Conservation (phyloP, 2,797 vertebrate species). For the Paedocypris micromegethes region DNA sequence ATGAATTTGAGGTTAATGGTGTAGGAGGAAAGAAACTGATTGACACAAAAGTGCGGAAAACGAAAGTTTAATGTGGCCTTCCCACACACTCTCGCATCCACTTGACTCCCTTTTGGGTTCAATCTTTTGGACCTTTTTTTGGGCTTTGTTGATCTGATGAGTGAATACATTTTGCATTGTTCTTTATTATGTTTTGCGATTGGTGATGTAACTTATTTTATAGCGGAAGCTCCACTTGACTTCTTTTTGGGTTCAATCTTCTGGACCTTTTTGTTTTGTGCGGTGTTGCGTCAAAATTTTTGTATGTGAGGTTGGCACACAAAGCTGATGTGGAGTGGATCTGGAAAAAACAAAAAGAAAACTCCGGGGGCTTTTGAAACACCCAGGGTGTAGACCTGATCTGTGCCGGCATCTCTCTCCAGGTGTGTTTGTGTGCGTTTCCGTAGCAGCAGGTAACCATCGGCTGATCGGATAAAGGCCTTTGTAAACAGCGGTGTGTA, state of each 20-base stretch:
- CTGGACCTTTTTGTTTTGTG: too few species aligned
- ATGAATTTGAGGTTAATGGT: slow-evolving; percentile 31
- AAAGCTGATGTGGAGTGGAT: slow-evolving; percentile 7
- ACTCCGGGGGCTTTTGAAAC: slow-evolving; percentile 1
- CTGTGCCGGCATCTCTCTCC: slow-evolving; percentile 6
- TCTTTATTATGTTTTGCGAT: too few species aligned
- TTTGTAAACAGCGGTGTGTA: slow-evolving; percentile 35
- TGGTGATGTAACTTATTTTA: too few species aligned
- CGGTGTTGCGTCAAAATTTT: background rate
- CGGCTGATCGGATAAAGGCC: slow-evolving; percentile 36
- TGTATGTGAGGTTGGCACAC: background rate
- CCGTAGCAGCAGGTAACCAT: slow-evolving; percentile 36
- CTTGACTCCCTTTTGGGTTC: slow-evolving; percentile 13
- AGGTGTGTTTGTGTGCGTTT: slow-evolving; percentile 16
- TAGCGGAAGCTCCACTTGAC: too few species aligned
- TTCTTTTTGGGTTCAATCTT: too few species aligned
- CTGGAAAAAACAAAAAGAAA: slow-evolving; percentile 3
- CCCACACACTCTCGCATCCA: slow-evolving; percentile 1
- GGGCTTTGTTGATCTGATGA: slow-evolving; percentile 22
- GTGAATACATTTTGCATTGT: slow-evolving; percentile 3
- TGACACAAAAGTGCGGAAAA: background rate
- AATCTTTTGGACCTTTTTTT: background rate
- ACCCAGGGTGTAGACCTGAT: background rate
- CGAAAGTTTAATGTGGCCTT: slow-evolving; percentile 2
- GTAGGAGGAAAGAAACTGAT: slow-evolving; percentile 14